phyloP scores from a whole-genome alignment of 2,888 invertebrate species.

The Blomia tropicalis region DNA sequence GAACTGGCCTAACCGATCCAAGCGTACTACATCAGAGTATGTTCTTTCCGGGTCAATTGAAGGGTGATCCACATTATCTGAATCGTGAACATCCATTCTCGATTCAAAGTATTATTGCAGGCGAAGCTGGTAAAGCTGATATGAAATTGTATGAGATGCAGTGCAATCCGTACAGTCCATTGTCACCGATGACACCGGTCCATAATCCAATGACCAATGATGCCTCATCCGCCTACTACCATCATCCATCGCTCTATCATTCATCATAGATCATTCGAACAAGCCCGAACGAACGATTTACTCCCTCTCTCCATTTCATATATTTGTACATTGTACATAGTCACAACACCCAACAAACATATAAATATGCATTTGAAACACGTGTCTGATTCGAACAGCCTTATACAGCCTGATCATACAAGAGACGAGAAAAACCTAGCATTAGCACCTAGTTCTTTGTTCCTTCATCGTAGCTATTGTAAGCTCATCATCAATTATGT shows the following conservation, averaged over 20 bases:
- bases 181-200: conserved; percentile 36
- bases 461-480: too few relatives aligned
- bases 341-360: too few relatives aligned
- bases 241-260: conserved; percentile 22
- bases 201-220: conserved; percentile 27
- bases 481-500: too few relatives aligned
- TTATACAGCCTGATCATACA: too few relatives aligned
- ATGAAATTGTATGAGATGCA: conserved; percentile 30
- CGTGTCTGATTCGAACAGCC: too few relatives aligned
- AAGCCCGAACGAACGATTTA: conserved; percentile 18
- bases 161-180: conserved; percentile 29
- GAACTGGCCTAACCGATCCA: conserved; percentile 44
- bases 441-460: too few relatives aligned
- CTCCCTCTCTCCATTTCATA: conserved; percentile 9
- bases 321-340: too few relatives aligned
- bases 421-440: too few relatives aligned
- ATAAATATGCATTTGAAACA: too few relatives aligned
- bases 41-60: conserved; percentile 33
- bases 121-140: conserved; percentile 25
- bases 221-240: conserved; percentile 26
- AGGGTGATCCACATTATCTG: conserved; percentile 34
- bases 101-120: conserved; percentile 73
- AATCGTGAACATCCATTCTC: conserved; percentile 67
- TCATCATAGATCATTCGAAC: too few relatives aligned
- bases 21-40: conserved; percentile 46